Base-by-base conservation (phyloP, 2,888 invertebrate species). In the Parochlus steinenii region DNA sequence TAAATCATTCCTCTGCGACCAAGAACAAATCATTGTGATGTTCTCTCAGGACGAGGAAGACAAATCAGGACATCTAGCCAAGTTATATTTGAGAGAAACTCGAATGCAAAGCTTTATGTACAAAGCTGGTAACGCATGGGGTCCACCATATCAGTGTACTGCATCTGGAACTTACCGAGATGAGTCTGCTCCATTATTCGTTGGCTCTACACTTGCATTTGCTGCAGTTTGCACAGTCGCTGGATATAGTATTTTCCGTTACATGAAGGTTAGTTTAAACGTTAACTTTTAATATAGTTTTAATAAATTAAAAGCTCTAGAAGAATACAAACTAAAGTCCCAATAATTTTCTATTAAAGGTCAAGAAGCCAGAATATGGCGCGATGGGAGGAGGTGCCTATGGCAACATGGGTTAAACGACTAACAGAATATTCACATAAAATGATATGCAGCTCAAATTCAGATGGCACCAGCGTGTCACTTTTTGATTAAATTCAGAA, bases 301-400 rank as follows among this genome's bases (percentile, higher is more conserved):
- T 18, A 16, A 24, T 26, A 18, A 14, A 14, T 25, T 10, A 26
- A 28, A 15, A 5, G 10, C 19, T 35, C 24, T 32, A 18, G 30
- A 10, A 35, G 23, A 31, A 7, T 17, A 25, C 1, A 28, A 10
- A 35, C 7, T 7, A 17, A 36, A 30, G 10, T 11, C 22, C 5
- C 28, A 5, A 16, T 22, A 48, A 48, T 37, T 53, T 43, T 52
- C 7, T n/a, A n/a, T n/a, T 85, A 53, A 83, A 85, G 56, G 72
- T 86, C 31, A 86, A 86, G 62, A 86, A 86, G 56, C 82, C 87
- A 3, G 83, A 87, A 50, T 89, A 89, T 52, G 85, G 85, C 51
- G 83, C 82, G 8, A 87, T 89, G 86, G n/a, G n/a, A n/a, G n/a
- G n/a, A n/a, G n/a, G n/a, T n/a, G n/a, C n/a, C n/a, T n/a, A n/a